phyloP scores from a whole-genome alignment of 2,888 invertebrate genomes.

The Julus scandinavius region DNA sequence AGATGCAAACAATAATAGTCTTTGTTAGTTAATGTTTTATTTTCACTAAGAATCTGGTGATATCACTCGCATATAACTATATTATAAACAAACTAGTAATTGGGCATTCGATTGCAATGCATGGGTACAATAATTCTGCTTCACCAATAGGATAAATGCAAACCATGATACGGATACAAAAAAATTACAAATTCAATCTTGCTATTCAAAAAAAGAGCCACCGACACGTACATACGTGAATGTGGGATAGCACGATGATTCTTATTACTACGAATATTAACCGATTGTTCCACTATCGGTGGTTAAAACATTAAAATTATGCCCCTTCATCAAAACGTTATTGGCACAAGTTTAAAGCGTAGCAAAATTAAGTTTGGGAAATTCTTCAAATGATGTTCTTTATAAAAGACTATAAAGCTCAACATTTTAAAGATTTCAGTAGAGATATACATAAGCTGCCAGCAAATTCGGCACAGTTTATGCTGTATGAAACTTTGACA shows the following conservation, averaged over 20 bases:
- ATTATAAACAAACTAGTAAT: slow-evolving; percentile 41
- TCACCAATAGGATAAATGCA: slow-evolving; percentile 41
- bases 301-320: slow-evolving; percentile 7
- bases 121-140: slow-evolving; percentile 29
- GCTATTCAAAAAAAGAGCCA: neutral
- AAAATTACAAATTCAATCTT: slow-evolving; percentile 11
- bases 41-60: slow-evolving; percentile 43
- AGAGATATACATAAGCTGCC: neutral
- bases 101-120: slow-evolving; percentile 15
- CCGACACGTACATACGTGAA: neutral
- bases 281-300: slow-evolving; percentile 32
- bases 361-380: neutral
- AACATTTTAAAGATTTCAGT: neutral
- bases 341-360: slow-evolving; percentile 33
- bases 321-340: neutral
- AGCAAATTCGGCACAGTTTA: neutral
- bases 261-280: neutral
- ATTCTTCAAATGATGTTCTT: neutral
- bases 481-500: neutral
- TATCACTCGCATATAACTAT: slow-evolving; percentile 31
- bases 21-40: slow-evolving; percentile 40
- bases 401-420: neutral
- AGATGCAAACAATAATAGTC: neutral
- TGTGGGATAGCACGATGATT: neutral
- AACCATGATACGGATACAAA: slow-evolving; percentile 23